Percentiles rank a stretch among this genome's conserved stretches.
Evolutionary conservation across 1,140 invertebrate genomes (phyloP).

Genomic region (Thaumetopoea pityocampa): DNA sequence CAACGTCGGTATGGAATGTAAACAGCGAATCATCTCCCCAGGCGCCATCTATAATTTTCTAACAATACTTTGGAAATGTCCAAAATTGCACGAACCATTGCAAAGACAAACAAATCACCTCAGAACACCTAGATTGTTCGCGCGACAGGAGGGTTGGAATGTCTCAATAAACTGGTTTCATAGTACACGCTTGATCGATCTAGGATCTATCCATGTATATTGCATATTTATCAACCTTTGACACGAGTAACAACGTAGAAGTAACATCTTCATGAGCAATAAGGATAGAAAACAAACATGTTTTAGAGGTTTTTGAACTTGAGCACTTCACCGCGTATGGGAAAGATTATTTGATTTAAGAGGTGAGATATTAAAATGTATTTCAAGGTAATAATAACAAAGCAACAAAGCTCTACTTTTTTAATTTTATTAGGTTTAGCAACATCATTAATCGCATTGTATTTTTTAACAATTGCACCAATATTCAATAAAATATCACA

Average conservation of each 20-base stretch:
- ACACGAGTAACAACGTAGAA: conserved; percentile 65
- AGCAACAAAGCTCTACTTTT: too few species aligned
- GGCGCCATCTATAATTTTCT: conserved; percentile 74
- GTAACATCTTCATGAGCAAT: conserved; percentile 66
- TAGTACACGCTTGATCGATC: conserved; percentile 61
- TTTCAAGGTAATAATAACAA: too few species aligned
- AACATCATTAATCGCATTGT: too few species aligned
- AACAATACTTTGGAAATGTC: conserved; percentile 53
- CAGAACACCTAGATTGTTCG: background rate
- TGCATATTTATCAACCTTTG: conserved; percentile 75
- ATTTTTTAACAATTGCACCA: too few species aligned
- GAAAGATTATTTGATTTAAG: conserved; percentile 3
- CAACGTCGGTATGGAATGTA: conserved; percentile 66
- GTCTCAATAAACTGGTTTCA: conserved; percentile 29
- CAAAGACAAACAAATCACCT: conserved; percentile 1
- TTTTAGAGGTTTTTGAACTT: conserved; percentile 46
- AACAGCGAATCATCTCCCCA: conserved; percentile 62
- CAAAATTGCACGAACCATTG: conserved; percentile 33
- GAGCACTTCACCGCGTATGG: conserved; percentile 6
- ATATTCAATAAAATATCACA: too few species aligned
- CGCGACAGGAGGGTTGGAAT: conserved; percentile 9
- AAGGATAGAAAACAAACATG: conserved; percentile 60
- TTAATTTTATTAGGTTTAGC: too few species aligned
- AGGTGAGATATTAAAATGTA: background rate
- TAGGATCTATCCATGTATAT: conserved; percentile 58